Conservation (phyloP, 2,113 vertebrate genomes). For the Coptodon rendalli region DNA sequence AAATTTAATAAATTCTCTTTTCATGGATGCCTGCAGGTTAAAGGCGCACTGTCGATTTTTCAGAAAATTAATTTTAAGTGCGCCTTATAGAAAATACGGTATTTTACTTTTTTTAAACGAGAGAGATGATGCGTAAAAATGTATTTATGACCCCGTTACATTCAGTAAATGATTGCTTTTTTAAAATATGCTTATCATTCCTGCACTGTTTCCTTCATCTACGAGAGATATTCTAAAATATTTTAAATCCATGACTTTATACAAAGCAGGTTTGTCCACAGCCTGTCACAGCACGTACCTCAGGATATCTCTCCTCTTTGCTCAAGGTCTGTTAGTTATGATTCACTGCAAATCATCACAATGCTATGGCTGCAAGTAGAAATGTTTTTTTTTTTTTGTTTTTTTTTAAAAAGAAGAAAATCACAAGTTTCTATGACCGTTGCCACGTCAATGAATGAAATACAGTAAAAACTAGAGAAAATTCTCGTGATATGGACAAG, state of each 20-base stretch:
- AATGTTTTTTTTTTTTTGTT: not conserved
- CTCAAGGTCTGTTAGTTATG: not conserved
- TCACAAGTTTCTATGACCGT: too few species aligned
- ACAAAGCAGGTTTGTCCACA: not conserved
- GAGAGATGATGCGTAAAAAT: not conserved
- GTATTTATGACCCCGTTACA: not conserved
- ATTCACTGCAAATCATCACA: not conserved
- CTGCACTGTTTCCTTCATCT: not conserved
- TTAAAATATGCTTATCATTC: not conserved
- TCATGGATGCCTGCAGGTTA: too few species aligned
- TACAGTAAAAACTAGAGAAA: too few species aligned
- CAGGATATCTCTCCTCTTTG: not conserved
- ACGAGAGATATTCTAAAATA: not conserved
- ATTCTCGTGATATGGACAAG: too few species aligned
- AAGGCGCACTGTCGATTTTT: not conserved
- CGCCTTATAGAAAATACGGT: fast-evolving
- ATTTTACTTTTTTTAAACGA: not conserved
- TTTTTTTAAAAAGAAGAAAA: too few species aligned
- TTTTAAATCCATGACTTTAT: fast-evolving
- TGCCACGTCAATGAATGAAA: too few species aligned
- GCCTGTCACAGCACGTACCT: not conserved
- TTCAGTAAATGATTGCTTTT: not conserved
- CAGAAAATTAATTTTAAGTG: not conserved
- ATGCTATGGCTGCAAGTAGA: not conserved
- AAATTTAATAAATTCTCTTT: too few species aligned